Base-by-base conservation (phyloP, 2,797 vertebrate genomes). In the Ctenopoma kingsleyae region DNA sequence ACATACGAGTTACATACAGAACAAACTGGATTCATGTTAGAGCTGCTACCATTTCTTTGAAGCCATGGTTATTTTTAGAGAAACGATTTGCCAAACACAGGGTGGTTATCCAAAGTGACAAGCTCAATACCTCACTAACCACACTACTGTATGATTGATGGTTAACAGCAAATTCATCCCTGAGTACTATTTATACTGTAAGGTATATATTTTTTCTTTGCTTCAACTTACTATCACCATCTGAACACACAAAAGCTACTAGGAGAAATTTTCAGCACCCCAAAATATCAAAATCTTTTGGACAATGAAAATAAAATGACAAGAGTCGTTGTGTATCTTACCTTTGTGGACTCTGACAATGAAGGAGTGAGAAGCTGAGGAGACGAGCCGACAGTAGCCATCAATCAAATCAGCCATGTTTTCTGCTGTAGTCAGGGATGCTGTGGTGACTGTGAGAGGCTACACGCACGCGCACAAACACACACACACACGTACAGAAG, bases 331-430 rank as follows among this genome's bases (percentile, higher is more conserved):
- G 12, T 36, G 30, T 0, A 6, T 56, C 91, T 76, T 94, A 99
- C 98, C 98, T 97, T 99, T 99, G 80, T 98, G 97, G 11, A 97
- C 95, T 78, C 96, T 90, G 92, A 98, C 93, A 54, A 99, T 99
- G 86, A 98, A 99, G 19, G 98, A 99, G 44, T 95, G 96, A 0
- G 95, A 84, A 22, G 95, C 94, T 3, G 94, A 95, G 4, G 94
- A 97, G 90, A 99, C 97, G 59, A 99, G 96, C 0, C 98, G 95
- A 91, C 98, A 99, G 85, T 99, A 99, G 1, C 98, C 98, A 4
- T 99, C 98, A 78, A 99, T 98, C 91, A 99, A 89, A 92, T 99
- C 98, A 1, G 98, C 98, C 98, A 99, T 99, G 76, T 99, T 99
- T 94, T 99, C 98, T 16, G 97, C 98, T 13, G 96, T 97, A 87